Evolutionary conservation across 2,888 invertebrate genomes (phyloP), one percentile per base, ranked within the genome.

Genomic region (Cerastis rubricosa): DNA sequence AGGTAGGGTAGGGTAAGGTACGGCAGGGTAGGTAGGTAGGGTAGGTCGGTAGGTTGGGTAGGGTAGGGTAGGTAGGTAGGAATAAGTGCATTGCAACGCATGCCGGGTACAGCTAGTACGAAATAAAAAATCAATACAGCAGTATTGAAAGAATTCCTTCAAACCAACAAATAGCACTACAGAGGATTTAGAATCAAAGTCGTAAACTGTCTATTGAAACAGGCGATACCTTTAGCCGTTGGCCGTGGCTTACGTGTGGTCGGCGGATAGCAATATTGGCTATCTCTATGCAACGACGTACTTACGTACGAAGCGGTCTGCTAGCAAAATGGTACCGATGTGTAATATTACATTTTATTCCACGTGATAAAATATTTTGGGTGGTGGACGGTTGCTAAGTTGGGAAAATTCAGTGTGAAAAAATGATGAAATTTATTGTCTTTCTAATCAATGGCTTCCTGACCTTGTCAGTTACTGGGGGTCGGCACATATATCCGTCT

Each of bases 121-220:
- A 19, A 17, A 71, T 43, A 11, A 25, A 7, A 64, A 80, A 40
- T 40, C 40, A 63, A 35, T 68, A 76, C 22, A 25, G n/a, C 40
- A 63, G 2, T 49, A 29, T 47, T n/a, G 22, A 49, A 80, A 29
- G 9, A 25, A 73, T 57, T 49, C 25, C 17, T n/a, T 25, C 14
- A 49, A 79, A 29, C 57, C n/a, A 47, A 54, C 17, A 77, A 84
- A 76, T 76, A 85, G 87, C 83, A 82, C 81, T 88, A 89, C 88
- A 90, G 87, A 87, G 90, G 91, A 91, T 92, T 90, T 88, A 79
- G 88, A 88, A 92, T 91, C 85, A 88, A 89, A 89, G 88, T 87
- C 81, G 83, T 88, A 88, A 88, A 90, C 87, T 89, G 89, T 89
- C 88, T 87, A 89, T 91, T 87, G 89, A 83, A 84, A 86, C 67